phyloP scores from a whole-genome alignment of 2,113 vertebrate species.

The Acanthisitta chloris region DNA sequence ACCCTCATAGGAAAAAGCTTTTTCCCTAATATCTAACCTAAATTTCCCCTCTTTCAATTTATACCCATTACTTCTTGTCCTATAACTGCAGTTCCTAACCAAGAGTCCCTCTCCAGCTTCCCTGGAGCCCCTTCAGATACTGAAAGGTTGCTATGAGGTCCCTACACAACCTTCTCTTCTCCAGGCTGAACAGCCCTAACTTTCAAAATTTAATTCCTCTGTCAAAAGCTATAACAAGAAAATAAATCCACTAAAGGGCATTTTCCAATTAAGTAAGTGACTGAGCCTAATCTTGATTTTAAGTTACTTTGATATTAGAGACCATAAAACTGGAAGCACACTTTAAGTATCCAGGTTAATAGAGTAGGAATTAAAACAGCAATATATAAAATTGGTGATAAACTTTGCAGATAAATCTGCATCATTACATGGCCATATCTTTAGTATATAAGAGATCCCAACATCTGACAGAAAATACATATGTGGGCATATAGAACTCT shows the following conservation, averaged over 20 bases:
- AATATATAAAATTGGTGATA: neutral
- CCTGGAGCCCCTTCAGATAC: too few relatives aligned
- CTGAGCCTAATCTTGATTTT: constrained; percentile 10
- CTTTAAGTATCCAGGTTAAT: neutral
- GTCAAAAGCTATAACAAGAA: neutral
- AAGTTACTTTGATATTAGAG: neutral
- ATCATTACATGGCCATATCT: neutral
- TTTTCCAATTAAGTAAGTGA: neutral
- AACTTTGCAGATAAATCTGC: neutral
- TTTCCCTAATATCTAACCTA: too few relatives aligned
- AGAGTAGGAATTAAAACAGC: neutral
- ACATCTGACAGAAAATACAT: neutral
- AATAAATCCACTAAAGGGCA: neutral
- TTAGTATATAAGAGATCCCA: neutral
- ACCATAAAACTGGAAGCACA: neutral
- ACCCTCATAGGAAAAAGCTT: too few relatives aligned
- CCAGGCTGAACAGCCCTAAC: too few relatives aligned
- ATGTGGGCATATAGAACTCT: neutral
- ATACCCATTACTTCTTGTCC: too few relatives aligned
- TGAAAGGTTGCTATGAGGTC: too few relatives aligned
- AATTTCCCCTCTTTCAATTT: too few relatives aligned
- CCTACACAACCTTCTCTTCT: too few relatives aligned
- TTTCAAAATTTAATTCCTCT: neutral
- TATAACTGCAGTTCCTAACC: too few relatives aligned
- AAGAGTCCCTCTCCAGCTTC: too few relatives aligned